A percentile compares a stretch with the other conserved stretches of the same genome.
These are phyloP conservation scores for Eunapius fragilis DNA, from an alignment of 37 sponge, comb jelly and placozoan genomes.

Conservation along the genomic window DNA sequence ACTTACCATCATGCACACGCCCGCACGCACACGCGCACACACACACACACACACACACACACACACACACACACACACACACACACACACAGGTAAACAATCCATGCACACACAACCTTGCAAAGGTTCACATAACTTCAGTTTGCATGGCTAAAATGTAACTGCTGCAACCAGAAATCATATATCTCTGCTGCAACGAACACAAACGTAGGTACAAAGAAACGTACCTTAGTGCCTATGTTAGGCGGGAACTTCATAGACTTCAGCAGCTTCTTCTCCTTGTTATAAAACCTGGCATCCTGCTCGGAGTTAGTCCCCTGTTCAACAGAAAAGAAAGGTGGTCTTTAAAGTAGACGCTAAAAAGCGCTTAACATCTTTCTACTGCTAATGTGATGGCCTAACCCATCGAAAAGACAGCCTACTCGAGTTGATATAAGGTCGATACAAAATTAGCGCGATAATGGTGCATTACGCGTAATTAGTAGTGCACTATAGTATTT, in stretches of 20 bases:
- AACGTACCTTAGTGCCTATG: constrained; percentile 79
- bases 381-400: neutral
- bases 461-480: too few relatives aligned
- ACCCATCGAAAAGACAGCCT: too few relatives aligned
- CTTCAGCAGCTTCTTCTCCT: constrained; percentile 91
- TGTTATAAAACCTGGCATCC: constrained; percentile 92
- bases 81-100: too few relatives aligned
- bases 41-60: too few relatives aligned
- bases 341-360: neutral
- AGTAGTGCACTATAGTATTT: too few relatives aligned
- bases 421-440: too few relatives aligned
- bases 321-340: neutral
- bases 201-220: neutral
- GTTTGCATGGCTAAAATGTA: too few relatives aligned
- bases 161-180: neutral
- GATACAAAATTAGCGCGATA: too few relatives aligned
- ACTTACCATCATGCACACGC: too few relatives aligned
- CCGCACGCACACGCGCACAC: too few relatives aligned
- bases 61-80: too few relatives aligned
- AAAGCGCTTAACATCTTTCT: neutral
- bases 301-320: constrained; percentile 94
- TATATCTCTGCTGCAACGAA: neutral
- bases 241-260: constrained; percentile 84
- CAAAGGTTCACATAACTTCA: too few relatives aligned
- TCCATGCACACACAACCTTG: neutral